Evolutionary conservation across 2,888 invertebrate species (phyloP).

Genomic region (Cremastobaeus sp.): DNA sequence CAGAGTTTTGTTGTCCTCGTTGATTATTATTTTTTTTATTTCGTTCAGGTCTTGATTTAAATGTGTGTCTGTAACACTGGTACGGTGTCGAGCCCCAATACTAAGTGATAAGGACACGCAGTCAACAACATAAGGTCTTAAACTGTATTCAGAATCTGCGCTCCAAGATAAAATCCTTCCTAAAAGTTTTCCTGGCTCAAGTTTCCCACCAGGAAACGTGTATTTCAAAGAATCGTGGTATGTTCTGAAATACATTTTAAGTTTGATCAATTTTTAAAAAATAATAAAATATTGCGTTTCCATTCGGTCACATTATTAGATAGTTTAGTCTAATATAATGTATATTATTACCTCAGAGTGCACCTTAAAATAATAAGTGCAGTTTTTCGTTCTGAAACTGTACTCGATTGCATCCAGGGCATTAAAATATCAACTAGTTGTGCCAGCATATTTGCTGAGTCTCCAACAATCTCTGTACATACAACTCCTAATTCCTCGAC

Average conservation of each 20-base stretch:
- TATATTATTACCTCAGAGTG: constrained; percentile 66
- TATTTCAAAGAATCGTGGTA: constrained; percentile 73
- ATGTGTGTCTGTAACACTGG: constrained; percentile 66
- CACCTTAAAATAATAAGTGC: constrained; percentile 69
- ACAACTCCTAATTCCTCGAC: constrained; percentile 66
- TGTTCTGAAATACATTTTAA: constrained; percentile 62
- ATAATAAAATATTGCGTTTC: too few species aligned
- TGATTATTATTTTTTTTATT: constrained; percentile 67
- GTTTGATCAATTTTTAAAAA: neutral
- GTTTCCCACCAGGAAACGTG: constrained; percentile 73
- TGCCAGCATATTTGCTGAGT: constrained; percentile 72
- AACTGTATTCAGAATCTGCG: constrained; percentile 67
- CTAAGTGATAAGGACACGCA: constrained; percentile 70
- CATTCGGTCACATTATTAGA: too few species aligned
- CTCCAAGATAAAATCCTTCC: constrained; percentile 72
- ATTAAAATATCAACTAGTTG: constrained; percentile 71
- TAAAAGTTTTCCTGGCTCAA: constrained; percentile 72
- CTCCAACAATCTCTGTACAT: constrained; percentile 70
- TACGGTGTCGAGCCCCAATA: constrained; percentile 71
- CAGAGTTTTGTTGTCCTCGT: constrained; percentile 65
- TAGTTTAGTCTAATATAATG: neutral
- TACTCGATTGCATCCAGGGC: constrained; percentile 75
- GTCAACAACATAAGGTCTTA: constrained; percentile 70
- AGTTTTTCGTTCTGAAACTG: constrained; percentile 67
- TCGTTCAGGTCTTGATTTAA: constrained; percentile 70